These are phyloP conservation scores for Chroicocephalus ridibundus DNA, from an alignment of 2,113 vertebrate genomes.

Conservation along the genomic window DNA sequence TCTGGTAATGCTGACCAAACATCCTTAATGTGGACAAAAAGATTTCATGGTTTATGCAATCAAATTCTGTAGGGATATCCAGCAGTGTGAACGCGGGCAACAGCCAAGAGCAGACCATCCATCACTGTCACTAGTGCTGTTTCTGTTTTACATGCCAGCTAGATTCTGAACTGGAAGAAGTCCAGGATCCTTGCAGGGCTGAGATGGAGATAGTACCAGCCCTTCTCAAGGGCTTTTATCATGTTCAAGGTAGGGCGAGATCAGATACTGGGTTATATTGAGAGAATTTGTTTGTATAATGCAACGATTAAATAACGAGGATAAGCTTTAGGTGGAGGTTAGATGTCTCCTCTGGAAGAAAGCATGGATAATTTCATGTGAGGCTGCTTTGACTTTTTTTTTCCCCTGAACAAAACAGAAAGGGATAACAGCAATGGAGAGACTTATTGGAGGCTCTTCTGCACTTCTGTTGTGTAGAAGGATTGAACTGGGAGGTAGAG, in stretches of 20 bases:
- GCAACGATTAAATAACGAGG: background rate
- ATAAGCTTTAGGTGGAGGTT: background rate
- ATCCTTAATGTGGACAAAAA: slow-evolving; percentile 7
- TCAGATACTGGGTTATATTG: background rate
- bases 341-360: background rate
- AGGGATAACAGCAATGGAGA: background rate
- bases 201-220: background rate
- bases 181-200: background rate
- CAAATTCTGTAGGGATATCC: background rate
- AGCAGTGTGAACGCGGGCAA: background rate
- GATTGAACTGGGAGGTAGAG: background rate
- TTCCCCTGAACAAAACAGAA: background rate
- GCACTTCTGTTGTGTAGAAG: background rate
- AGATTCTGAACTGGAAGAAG: background rate
- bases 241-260: background rate
- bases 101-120: background rate
- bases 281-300: background rate
- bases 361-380: background rate
- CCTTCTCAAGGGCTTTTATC: background rate
- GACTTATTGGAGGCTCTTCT: background rate
- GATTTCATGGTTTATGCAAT: slow-evolving; percentile 18
- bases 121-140: background rate
- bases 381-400: background rate
- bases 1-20: background rate
- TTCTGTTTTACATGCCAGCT: background rate